phyloP scores from a whole-genome alignment of 2,113 vertebrate species.

The Phyllostomus discolor region DNA sequence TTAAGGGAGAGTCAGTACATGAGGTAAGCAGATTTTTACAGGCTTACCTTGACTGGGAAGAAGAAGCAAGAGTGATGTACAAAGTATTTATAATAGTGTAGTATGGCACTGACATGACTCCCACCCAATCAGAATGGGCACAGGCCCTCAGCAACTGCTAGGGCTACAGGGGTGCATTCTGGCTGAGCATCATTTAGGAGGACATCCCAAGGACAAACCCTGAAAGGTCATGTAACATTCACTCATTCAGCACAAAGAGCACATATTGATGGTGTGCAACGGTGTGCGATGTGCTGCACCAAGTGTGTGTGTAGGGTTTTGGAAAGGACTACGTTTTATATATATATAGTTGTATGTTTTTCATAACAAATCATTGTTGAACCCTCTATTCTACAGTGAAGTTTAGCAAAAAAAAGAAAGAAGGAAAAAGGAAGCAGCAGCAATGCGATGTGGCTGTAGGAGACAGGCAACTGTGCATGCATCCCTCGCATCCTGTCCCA shows the following conservation, averaged over 20 bases:
- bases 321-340: not conserved
- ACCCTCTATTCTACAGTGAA: not conserved
- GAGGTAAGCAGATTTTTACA: not conserved
- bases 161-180: not conserved
- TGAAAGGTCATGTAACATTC: not conserved
- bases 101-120: not conserved
- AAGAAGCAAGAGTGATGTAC: not conserved
- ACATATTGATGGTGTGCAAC: not conserved
- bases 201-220: not conserved
- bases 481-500: not conserved
- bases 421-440: not conserved
- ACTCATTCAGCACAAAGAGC: not conserved
- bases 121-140: not conserved
- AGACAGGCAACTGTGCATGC: not conserved
- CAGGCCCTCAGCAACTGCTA: not conserved
- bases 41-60: not conserved
- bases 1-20: not conserved
- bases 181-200: not conserved
- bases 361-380: not conserved
- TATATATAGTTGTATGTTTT: not conserved
- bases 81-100: not conserved
- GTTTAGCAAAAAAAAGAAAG: not conserved
- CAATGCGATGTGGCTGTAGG: not conserved
- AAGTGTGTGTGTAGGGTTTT: not conserved
- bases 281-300: not conserved